A percentile compares a stretch with the other conserved stretches of the same genome.
These are phyloP conservation scores for Carcharodon carcharias DNA, from an alignment of 2,797 vertebrate genomes.

Conservation along the genomic window DNA sequence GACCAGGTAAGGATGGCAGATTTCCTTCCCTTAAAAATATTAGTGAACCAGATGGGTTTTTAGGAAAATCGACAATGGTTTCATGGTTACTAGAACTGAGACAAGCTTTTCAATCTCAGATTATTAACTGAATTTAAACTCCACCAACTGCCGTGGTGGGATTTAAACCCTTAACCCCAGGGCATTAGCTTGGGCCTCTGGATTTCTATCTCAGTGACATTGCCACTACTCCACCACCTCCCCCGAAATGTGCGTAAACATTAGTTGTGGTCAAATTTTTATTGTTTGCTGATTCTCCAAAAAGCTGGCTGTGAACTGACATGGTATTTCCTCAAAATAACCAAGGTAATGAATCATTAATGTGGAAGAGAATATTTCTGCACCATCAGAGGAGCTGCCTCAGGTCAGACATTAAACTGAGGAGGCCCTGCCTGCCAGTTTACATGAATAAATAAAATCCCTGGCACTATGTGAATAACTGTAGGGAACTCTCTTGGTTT, in stretches of 20 bases:
- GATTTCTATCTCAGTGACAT: no score
- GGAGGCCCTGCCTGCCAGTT: background rate
- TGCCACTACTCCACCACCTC: no score
- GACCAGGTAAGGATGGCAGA: no score
- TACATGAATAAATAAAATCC: background rate
- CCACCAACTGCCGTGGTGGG: no score
- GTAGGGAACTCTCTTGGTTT: background rate
- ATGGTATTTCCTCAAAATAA: background rate
- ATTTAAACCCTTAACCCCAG: no score
- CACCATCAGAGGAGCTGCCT: background rate
- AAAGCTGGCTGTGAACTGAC: background rate
- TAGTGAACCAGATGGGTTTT: no score
- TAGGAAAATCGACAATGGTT: no score
- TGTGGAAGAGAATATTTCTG: background rate
- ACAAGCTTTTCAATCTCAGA: no score
- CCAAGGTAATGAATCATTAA: background rate
- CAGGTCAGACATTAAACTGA: background rate
- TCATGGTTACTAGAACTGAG: no score
- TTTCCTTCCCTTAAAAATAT: no score
- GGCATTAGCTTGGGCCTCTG: no score
- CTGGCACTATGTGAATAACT: background rate
- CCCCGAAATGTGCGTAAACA: background rate
- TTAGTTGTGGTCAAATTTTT: background rate
- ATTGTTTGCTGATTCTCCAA: background rate
- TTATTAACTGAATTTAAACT: no score